phyloP scores from a whole-genome alignment of 2,888 invertebrate genomes.

The Polydesmus complanatus region DNA sequence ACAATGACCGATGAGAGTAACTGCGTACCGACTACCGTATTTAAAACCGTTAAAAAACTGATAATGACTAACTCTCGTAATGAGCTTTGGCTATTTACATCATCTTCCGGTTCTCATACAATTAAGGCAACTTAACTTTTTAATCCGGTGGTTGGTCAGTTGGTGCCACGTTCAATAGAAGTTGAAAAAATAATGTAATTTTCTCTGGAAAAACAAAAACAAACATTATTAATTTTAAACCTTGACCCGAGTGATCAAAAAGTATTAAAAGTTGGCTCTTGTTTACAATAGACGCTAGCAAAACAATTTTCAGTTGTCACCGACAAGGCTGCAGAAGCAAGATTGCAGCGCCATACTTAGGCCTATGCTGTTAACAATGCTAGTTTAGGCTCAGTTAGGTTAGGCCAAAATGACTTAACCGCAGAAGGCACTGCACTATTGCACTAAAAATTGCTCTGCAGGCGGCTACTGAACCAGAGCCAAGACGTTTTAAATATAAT shows the following conservation, averaged over 20 bases:
- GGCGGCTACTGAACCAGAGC: not conserved
- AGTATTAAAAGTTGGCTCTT: not conserved
- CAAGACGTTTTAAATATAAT: not conserved
- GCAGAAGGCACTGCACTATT: no score
- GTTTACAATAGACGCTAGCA: not conserved
- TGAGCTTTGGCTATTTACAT: not conserved
- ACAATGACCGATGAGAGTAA: no score
- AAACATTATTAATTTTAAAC: not conserved
- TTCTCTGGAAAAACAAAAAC: slow-evolving; percentile 48
- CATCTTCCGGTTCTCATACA: not conserved
- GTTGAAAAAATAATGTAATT: slow-evolving; percentile 76
- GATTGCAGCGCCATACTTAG: no score
- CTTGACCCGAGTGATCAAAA: no score
- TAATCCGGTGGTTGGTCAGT: slow-evolving; percentile 36
- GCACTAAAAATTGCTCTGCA: not conserved
- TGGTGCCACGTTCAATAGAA: slow-evolving; percentile 78
- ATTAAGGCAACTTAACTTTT: slow-evolving; percentile 4
- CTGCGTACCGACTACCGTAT: no score
- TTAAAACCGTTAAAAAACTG: no score
- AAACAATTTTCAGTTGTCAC: not conserved
- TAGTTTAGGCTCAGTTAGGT: no score
- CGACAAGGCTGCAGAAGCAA: no score
- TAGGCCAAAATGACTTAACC: no score
- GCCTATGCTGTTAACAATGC: no score
- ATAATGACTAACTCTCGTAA: not conserved